phyloP scores from a whole-genome alignment of 2,797 vertebrate species.

The Acrossocheilus fasciatus region DNA sequence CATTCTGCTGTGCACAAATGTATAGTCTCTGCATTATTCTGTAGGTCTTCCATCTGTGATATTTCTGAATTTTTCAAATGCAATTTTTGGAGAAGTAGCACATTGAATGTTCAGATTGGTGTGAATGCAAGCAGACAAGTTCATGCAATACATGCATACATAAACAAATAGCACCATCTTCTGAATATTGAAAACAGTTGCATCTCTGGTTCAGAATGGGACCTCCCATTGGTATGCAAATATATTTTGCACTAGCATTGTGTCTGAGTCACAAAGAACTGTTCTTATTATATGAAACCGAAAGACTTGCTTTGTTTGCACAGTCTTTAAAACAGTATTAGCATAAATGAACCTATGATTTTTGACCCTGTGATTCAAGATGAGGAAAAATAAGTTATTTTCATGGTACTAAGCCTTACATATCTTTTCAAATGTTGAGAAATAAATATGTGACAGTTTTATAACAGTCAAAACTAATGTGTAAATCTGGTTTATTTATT shows the following conservation, averaged over 20 bases:
- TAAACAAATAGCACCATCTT: conserved; percentile 82
- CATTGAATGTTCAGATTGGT: conserved; percentile 37
- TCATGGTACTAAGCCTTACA: not conserved
- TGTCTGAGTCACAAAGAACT: not conserved
- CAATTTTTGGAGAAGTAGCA: conserved; percentile 15
- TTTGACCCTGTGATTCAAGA: not conserved
- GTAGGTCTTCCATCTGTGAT: conserved; percentile 6
- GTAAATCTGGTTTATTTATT: not conserved
- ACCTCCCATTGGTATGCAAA: conserved; percentile 54
- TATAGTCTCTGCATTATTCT: not conserved
- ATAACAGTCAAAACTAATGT: conserved; percentile 62
- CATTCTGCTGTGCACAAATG: not conserved
- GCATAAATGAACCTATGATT: not conserved
- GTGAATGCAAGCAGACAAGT: conserved; percentile 75
- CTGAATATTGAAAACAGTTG: conserved; percentile 78
- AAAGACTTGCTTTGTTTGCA: not conserved
- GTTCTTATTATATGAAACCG: not conserved
- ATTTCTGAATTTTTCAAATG: conserved; percentile 18
- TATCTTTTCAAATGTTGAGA: not conserved
- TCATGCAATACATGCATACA: conserved; percentile 78
- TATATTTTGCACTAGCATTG: not conserved
- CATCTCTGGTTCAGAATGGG: conserved; percentile 70
- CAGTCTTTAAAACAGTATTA: not conserved
- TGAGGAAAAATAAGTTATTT: not conserved
- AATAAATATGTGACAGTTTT: conserved; percentile 41